phyloP scores from a whole-genome alignment of 2,888 invertebrate species.

The Pseudanteris insignis region DNA sequence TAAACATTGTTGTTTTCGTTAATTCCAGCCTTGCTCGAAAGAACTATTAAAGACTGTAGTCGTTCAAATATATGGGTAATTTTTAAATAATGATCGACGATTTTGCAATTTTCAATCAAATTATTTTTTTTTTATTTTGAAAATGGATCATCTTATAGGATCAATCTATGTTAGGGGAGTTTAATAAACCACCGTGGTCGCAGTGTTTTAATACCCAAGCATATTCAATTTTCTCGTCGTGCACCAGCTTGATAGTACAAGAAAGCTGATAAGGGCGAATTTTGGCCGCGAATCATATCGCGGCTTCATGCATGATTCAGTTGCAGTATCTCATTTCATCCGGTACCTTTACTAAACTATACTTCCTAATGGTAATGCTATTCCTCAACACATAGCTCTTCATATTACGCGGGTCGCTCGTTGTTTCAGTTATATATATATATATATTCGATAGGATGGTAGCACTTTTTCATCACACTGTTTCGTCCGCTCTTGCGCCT shows the following conservation, averaged over 20 bases:
- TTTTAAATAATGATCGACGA: too few relatives aligned
- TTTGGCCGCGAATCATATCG: constrained; percentile 60
- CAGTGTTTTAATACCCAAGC: constrained; percentile 64
- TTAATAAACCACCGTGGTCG: constrained; percentile 63
- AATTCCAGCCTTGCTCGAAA: too few relatives aligned
- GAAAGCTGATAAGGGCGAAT: constrained; percentile 26
- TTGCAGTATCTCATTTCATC: constrained; percentile 67
- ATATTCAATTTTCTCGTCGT: constrained; percentile 64
- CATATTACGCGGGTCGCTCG: constrained; percentile 62
- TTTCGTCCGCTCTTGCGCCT: constrained; percentile 11
- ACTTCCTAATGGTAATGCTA: constrained; percentile 67
- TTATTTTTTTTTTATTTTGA: too few relatives aligned
- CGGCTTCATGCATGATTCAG: constrained; percentile 66
- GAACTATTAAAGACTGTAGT: too few relatives aligned
- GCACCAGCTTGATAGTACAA: constrained; percentile 30
- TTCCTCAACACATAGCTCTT: constrained; percentile 65
- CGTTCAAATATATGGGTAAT: too few relatives aligned
- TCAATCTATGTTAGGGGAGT: too few relatives aligned
- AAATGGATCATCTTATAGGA: too few relatives aligned
- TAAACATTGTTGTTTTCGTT: too few relatives aligned
- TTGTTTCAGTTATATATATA: constrained; percentile 48
- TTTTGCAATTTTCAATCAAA: too few relatives aligned
- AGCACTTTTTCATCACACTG: constrained; percentile 31
- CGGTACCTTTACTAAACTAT: constrained; percentile 64
- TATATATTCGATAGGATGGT: constrained; percentile 44